These are phyloP conservation scores for Leucophenga montana DNA, from an alignment of 2,888 invertebrate genomes.

Conservation along the genomic window DNA sequence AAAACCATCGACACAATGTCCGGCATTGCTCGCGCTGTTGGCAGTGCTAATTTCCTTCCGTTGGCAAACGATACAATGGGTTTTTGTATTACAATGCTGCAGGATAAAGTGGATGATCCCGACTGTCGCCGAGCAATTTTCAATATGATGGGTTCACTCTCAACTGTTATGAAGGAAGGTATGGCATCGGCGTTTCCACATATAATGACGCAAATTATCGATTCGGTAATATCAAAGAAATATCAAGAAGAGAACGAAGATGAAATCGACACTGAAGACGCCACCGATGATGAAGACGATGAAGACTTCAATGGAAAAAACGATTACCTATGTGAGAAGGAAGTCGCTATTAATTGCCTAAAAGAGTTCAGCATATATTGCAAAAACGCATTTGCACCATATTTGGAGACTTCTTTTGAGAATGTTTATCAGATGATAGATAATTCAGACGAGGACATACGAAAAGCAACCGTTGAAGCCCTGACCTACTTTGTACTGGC, in stretches of 20 bases:
- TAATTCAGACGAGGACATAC: slow-evolving; percentile 82
- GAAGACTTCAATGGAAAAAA: slow-evolving; percentile 80
- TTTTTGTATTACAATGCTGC: slow-evolving; percentile 78
- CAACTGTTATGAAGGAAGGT: slow-evolving; percentile 81
- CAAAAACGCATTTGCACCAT: slow-evolving; percentile 80
- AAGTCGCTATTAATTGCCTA: slow-evolving; percentile 82
- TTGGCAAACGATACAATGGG: slow-evolving; percentile 80
- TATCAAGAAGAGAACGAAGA: slow-evolving; percentile 75
- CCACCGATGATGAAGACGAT: slow-evolving; percentile 71
- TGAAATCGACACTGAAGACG: slow-evolving; percentile 70
- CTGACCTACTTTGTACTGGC: slow-evolving; percentile 79
- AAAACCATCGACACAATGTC: slow-evolving; percentile 82
- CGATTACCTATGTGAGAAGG: slow-evolving; percentile 85
- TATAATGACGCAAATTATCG: slow-evolving; percentile 79
- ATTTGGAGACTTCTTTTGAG: slow-evolving; percentile 79
- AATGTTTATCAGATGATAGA: slow-evolving; percentile 81
- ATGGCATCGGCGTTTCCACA: slow-evolving; percentile 79
- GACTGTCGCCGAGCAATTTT: slow-evolving; percentile 82
- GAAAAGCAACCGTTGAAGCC: slow-evolving; percentile 79
- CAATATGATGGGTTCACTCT: slow-evolving; percentile 81
- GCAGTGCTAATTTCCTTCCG: slow-evolving; percentile 80
- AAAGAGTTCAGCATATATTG: slow-evolving; percentile 81
- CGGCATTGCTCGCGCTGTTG: slow-evolving; percentile 81
- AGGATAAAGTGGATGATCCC: slow-evolving; percentile 79
- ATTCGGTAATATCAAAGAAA: slow-evolving; percentile 80